A percentile compares a stretch with the other conserved stretches of the same genome.
Conservation (phyloP, 2,888 invertebrate genomes). For the Drosophila tripunctata region DNA sequence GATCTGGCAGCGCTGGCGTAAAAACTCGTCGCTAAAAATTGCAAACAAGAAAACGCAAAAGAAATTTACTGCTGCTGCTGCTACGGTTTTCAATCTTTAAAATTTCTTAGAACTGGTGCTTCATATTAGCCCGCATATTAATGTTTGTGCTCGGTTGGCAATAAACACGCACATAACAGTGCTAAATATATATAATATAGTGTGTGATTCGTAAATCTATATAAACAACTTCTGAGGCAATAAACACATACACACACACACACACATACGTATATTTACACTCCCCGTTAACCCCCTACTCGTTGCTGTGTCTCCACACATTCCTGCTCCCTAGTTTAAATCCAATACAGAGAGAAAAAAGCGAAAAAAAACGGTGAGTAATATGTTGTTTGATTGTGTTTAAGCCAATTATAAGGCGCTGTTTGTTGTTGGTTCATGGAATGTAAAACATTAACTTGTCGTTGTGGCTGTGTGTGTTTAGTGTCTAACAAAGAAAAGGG, state of each 20-base stretch:
- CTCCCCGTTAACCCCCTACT: slow-evolving; percentile 34
- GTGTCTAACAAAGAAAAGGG: slow-evolving; percentile 9
- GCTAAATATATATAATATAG: slow-evolving; percentile 16
- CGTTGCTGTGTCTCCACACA: slow-evolving; percentile 47
- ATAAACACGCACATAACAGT: slow-evolving; percentile 13
- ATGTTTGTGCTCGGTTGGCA: slow-evolving; percentile 19
- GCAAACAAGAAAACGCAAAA: slow-evolving; percentile 62
- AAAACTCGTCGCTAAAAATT: slow-evolving; percentile 49
- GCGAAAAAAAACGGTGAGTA: slow-evolving; percentile 67
- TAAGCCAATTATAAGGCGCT: slow-evolving; percentile 59
- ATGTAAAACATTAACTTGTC: slow-evolving; percentile 3
- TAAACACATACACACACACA: slow-evolving; percentile 25
- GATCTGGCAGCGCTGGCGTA: slow-evolving; percentile 35
- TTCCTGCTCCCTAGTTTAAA: slow-evolving; percentile 46
- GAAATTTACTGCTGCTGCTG: slow-evolving; percentile 26
- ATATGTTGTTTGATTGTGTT: slow-evolving; percentile 43
- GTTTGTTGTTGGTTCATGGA: slow-evolving; percentile 31
- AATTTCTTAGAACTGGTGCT: slow-evolving; percentile 12
- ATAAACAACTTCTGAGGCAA: slow-evolving; percentile 43
- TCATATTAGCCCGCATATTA: slow-evolving; percentile 20
- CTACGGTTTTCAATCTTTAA: slow-evolving; percentile 10
- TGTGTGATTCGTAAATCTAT: slow-evolving; percentile 29
- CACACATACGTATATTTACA: slow-evolving; percentile 9
- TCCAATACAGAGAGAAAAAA: slow-evolving; percentile 50
- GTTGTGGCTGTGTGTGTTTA: background rate